These are phyloP conservation scores for Forbesichthys agassizii DNA, from an alignment of 2,113 vertebrate species.

Conservation along the genomic window DNA sequence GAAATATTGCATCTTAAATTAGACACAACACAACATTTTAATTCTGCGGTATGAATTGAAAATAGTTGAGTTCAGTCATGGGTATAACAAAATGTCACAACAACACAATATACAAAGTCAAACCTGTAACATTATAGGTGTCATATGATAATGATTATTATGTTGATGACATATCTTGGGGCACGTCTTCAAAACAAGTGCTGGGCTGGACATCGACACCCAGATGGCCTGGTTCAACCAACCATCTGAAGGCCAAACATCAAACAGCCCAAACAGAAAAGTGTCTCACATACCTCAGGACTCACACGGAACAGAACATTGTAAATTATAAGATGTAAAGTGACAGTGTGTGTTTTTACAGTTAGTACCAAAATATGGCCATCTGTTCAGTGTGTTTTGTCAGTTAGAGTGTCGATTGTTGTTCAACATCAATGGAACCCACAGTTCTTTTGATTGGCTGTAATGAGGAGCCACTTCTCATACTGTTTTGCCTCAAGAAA, in stretches of 20 bases:
- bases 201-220: slow-evolving; percentile 50
- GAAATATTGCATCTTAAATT: too few species aligned
- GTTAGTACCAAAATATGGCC: slow-evolving; percentile 13
- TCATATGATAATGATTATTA: too few species aligned
- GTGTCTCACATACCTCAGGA: not conserved
- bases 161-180: too few species aligned
- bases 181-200: slow-evolving; percentile 7
- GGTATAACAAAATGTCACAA: too few species aligned
- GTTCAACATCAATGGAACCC: not conserved
- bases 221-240: slow-evolving; percentile 57
- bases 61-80: too few species aligned
- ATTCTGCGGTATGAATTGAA: too few species aligned
- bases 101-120: too few species aligned
- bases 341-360: slow-evolving; percentile 12
- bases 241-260: slow-evolving; percentile 58
- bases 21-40: too few species aligned
- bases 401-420: not conserved
- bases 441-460: not conserved
- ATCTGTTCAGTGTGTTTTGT: slow-evolving; percentile 23
- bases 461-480: not conserved
- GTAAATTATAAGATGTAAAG: slow-evolving; percentile 7
- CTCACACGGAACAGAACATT: not conserved
- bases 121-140: too few species aligned
- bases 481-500: not conserved
- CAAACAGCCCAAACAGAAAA: slow-evolving; percentile 28